Evolutionary conservation across 1,140 invertebrate species (phyloP).

Genomic region (Trichonephila inaurata): DNA sequence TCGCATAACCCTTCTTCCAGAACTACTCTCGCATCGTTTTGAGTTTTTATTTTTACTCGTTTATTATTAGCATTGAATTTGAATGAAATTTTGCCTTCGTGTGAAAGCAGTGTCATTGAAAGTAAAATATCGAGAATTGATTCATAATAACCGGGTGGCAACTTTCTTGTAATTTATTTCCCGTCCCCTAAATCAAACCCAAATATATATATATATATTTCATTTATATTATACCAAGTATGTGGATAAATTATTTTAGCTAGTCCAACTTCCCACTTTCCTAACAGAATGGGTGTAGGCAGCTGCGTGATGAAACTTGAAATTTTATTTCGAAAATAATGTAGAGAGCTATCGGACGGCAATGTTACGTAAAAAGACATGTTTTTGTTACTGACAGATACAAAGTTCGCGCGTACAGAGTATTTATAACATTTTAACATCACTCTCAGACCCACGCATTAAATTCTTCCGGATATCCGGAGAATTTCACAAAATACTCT

Average conservation of each 20-base stretch:
- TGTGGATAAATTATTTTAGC: constrained; percentile 42
- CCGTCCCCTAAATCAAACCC: not conserved
- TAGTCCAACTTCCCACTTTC: constrained; percentile 9
- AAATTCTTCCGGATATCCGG: constrained; percentile 26
- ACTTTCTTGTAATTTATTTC: not conserved
- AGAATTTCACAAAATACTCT: constrained; percentile 60
- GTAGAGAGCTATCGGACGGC: not conserved
- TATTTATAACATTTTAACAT: constrained; percentile 15
- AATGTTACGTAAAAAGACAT: constrained; percentile 40
- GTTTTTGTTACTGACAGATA: not conserved
- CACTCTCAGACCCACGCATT: constrained; percentile 9
- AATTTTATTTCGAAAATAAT: constrained; percentile 13
- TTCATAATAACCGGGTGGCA: constrained; percentile 1
- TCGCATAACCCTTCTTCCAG: not conserved
- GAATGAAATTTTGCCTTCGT: constrained; percentile 2
- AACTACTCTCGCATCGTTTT: not conserved
- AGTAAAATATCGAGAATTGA: not conserved
- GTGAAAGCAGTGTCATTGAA: not conserved
- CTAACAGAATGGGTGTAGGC: not conserved
- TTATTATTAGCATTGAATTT: constrained; percentile 16
- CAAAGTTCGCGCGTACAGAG: not conserved
- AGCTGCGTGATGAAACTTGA: constrained; percentile 17
- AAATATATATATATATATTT: too few relatives aligned
- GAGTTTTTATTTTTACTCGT: not conserved
- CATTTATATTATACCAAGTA: constrained; percentile 38